Evolutionary conservation across 2,888 invertebrate genomes (phyloP).

Genomic region (Petrophora chlorosata): DNA sequence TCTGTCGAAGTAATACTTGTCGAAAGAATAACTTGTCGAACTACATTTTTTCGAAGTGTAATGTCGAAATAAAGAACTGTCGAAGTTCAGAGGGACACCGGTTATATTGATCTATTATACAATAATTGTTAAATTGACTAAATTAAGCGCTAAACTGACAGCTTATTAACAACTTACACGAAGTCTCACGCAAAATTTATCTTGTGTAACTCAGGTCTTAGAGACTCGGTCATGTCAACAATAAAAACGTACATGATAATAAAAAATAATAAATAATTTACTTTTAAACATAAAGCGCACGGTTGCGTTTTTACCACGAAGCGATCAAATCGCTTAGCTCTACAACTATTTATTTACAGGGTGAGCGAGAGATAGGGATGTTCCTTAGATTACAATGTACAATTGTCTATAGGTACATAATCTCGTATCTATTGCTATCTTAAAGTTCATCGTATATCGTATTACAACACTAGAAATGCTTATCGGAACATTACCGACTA

Average conservation of each 20-base stretch:
- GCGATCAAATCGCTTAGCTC: conserved; percentile 64
- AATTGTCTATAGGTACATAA: conserved; percentile 57
- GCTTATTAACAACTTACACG: conserved; percentile 42
- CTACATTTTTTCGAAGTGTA: too few relatives aligned
- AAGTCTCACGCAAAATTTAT: conserved; percentile 47
- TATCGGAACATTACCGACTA: conserved; percentile 40
- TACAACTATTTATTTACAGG: conserved; percentile 65
- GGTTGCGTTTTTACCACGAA: conserved; percentile 43
- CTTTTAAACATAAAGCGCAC: conserved; percentile 52
- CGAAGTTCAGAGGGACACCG: too few relatives aligned
- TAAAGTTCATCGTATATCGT: conserved; percentile 46
- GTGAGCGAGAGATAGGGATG: conserved; percentile 56
- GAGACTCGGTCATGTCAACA: conserved; percentile 58
- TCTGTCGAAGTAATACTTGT: too few relatives aligned
- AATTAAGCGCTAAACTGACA: conserved; percentile 44
- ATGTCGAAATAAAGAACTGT: too few relatives aligned
- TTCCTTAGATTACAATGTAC: conserved; percentile 55
- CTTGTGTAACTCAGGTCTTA: conserved; percentile 53
- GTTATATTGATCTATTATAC: conserved; percentile 51
- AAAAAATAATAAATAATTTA: conserved; percentile 60
- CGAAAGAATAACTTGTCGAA: too few relatives aligned
- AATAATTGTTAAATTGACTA: conserved; percentile 55
- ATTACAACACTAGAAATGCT: conserved; percentile 52
- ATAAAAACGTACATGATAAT: conserved; percentile 54
- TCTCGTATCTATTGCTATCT: conserved; percentile 58